phyloP scores from a whole-genome alignment of 2,113 vertebrate species.

The Ophiodon elongatus region DNA sequence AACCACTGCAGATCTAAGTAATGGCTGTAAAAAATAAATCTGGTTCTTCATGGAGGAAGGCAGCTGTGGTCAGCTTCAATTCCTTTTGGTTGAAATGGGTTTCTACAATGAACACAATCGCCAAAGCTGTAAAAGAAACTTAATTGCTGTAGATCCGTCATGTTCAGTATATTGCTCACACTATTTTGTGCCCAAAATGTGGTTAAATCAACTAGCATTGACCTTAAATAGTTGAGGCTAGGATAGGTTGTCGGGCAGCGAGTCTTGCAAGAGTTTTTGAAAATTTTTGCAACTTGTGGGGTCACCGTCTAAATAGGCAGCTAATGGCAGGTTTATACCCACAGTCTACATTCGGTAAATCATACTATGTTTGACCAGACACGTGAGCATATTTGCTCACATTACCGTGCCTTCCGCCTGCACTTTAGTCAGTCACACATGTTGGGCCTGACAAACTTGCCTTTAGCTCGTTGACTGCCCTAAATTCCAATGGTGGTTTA shows the following conservation, averaged over 20 bases:
- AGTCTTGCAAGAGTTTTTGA: background rate
- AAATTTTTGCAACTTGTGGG: background rate
- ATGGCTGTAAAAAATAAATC: background rate
- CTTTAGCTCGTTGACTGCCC: background rate
- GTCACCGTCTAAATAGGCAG: background rate
- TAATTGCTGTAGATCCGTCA: background rate
- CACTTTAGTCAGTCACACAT: no score
- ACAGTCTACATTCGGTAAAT: background rate
- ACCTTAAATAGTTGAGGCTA: background rate
- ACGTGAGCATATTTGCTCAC: background rate
- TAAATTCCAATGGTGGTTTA: background rate
- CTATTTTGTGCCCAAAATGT: background rate
- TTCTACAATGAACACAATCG: background rate
- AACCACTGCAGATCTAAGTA: background rate
- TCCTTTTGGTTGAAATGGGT: background rate
- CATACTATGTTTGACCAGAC: background rate
- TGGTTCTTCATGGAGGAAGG: background rate
- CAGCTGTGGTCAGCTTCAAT: background rate
- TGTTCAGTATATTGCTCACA: background rate
- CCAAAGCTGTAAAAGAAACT: background rate
- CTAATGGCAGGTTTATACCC: background rate
- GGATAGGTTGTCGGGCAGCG: background rate
- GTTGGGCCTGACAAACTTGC: background rate
- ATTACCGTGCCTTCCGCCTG: background rate
- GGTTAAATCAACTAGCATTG: background rate